Evolutionary conservation across 92 coral and sea anemone genomes (phyloP), one percentile per base, ranked within the genome.

Genomic region (Diadumene lineata): DNA sequence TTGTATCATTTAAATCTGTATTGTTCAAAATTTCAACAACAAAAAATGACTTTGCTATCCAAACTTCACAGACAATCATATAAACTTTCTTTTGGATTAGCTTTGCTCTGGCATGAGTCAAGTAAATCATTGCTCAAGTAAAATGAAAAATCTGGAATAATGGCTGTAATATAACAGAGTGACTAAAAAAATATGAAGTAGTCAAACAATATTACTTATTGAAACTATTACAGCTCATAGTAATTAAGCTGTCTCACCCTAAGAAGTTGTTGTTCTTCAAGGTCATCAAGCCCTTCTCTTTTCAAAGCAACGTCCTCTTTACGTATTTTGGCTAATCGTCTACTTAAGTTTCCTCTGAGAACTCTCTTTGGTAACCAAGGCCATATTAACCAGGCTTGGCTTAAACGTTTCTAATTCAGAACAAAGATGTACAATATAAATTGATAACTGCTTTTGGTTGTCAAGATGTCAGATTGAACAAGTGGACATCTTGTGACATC

Each of bases 281-380:
- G 89, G n/a, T 70, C 62, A 65, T 76, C 88, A 2, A 96, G 67
- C 26, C 99, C 99, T 60, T 87, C 99, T 74, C 97, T 73, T 50
- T 81, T 85, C 46, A 96, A 46, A 18, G 99, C 99, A 58, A 89
- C 81, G 69, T 96, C 99, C 64, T 96, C 99, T 53, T 82, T 96
- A 74, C 85, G 85, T 24, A 96, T 86, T 64, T 84, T 61, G 30
- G 77, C 68, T 32, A 92, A 70, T 28, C 79, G 77, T 8, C 82
- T 83, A 62, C 85, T 87, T 61, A 96, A 48, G 25, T 84, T 87
- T 32, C 84, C 87, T 70, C 94, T 82, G 64, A 96, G 65, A 50
- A 92, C 34, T 24, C 85, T 80, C 51, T 81, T 75, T 46, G 98
- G 99, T 30, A 93, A 70, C 99, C 99, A 96, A 29, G 92, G 93